Evolutionary conservation across 2,113 vertebrate genomes (phyloP).

Genomic region (Tenrec ecaudatus): DNA sequence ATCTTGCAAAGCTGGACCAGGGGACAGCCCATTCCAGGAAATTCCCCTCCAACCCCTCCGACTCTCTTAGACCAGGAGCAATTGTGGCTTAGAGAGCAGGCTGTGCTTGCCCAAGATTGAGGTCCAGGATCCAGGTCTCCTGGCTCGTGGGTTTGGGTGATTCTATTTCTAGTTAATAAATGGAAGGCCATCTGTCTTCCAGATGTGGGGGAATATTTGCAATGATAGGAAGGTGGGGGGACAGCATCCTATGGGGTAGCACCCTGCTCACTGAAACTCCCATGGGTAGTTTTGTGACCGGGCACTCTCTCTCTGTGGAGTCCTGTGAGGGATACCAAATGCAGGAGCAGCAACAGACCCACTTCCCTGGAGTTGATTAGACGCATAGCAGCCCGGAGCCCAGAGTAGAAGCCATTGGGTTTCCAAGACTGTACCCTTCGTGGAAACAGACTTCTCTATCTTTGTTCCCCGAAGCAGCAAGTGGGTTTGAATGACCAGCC

Average conservation of each 20-base stretch:
- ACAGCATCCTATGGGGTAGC: not conserved
- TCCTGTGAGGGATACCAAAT: not conserved
- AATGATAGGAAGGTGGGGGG: not conserved
- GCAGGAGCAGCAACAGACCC: not conserved
- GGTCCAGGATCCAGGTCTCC: not conserved
- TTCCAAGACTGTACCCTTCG: not conserved
- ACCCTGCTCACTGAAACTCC: not conserved
- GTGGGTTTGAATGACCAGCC: not conserved
- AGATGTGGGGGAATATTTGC: not conserved
- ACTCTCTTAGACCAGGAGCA: not conserved
- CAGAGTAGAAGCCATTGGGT: not conserved
- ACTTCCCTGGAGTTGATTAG: not conserved
- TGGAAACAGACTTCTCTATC: not conserved
- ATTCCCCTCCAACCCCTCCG: not conserved
- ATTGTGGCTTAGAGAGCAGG: not conserved
- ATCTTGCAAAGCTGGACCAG: slow-evolving; percentile 6
- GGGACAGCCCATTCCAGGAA: not conserved
- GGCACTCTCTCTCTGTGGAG: not conserved
- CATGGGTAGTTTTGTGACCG: not conserved
- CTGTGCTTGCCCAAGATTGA: not conserved
- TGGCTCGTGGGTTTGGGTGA: not conserved
- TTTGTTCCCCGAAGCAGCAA: not conserved
- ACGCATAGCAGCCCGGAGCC: not conserved
- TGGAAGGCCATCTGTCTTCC: not conserved
- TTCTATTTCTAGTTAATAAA: slow-evolving; percentile 1